Conservation (phyloP, 2,888 invertebrate species). For the Hyposoter didymator region DNA sequence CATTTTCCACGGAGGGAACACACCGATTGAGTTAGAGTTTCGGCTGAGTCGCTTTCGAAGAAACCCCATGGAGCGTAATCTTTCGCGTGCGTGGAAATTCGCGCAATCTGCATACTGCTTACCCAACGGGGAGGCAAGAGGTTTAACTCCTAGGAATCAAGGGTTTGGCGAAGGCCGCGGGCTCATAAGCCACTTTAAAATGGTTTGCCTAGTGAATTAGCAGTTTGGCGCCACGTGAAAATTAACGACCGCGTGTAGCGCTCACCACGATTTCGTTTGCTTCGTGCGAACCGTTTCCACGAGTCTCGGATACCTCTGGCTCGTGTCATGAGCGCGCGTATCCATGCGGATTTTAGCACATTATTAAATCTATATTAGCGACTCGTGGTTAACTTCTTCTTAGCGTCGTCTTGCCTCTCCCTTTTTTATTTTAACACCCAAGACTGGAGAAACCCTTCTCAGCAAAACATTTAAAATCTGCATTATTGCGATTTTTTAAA, state of each 20-base stretch:
- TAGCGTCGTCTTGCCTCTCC: conserved; percentile 8
- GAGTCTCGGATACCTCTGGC: conserved; percentile 12
- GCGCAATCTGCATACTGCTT: conserved; percentile 81
- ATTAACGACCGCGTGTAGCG: conserved; percentile 75
- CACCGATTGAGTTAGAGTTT: conserved; percentile 18
- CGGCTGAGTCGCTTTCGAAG: conserved; percentile 66
- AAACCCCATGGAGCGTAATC: conserved; percentile 75
- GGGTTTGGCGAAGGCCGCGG: conserved; percentile 61
- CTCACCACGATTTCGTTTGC: conserved; percentile 73
- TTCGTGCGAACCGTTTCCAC: conserved; percentile 44
- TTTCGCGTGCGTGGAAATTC: conserved; percentile 79
- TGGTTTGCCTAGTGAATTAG: conserved; percentile 79
- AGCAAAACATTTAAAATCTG: conserved; percentile 21
- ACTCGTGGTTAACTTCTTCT: conserved; percentile 48
- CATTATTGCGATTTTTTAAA: conserved; percentile 1
- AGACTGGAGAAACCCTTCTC: neutral
- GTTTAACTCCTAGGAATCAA: conserved; percentile 72
- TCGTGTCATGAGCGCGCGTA: conserved; percentile 39
- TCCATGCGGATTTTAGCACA: conserved; percentile 68
- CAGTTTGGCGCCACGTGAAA: conserved; percentile 71
- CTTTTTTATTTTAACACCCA: neutral
- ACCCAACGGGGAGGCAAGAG: conserved; percentile 76
- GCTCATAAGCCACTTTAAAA: conserved; percentile 66
- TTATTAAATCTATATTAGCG: conserved; percentile 72
- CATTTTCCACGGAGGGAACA: conserved; percentile 34